A percentile compares a stretch with the other conserved stretches of the same genome.
phyloP scores from a whole-genome alignment of 2,888 invertebrate genomes.

The Dinocampus coccinellae region DNA sequence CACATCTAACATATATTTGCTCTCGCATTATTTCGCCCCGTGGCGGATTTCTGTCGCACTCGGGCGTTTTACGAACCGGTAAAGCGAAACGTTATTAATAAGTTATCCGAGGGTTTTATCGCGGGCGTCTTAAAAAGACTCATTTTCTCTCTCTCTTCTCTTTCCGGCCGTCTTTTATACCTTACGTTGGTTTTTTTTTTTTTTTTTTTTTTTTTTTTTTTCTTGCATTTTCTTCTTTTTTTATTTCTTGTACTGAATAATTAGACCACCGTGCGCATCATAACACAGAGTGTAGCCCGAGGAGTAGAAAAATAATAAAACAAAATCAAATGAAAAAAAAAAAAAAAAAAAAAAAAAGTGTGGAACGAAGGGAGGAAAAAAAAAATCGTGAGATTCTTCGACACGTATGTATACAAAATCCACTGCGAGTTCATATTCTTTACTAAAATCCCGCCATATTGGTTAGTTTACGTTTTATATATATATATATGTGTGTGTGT shows the following conservation, averaged over 20 bases:
- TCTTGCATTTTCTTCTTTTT: background rate
- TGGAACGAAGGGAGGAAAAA: background rate
- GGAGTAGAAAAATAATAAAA: background rate
- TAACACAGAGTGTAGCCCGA: conserved; percentile 5
- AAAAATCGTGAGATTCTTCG: conserved; percentile 29
- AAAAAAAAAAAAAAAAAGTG: background rate
- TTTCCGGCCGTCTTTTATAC: conserved; percentile 40
- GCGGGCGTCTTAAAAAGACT: conserved; percentile 24
- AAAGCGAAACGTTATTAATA: conserved; percentile 31
- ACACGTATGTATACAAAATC: conserved; percentile 24
- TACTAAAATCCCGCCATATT: conserved; percentile 15
- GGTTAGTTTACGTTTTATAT: conserved; percentile 15
- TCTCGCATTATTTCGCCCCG: conserved; percentile 15
- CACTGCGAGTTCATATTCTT: background rate
- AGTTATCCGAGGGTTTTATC: conserved; percentile 30
- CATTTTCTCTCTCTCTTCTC: conserved; percentile 1
- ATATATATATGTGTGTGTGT: conserved; percentile 10
- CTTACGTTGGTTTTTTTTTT: conserved; percentile 17
- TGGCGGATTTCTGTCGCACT: conserved; percentile 30
- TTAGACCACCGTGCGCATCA: conserved; percentile 37
- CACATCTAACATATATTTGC: conserved; percentile 4
- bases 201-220: background rate
- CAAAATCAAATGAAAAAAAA: conserved; percentile 1
- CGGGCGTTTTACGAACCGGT: conserved; percentile 26
- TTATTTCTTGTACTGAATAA: conserved; percentile 24